Percentiles rank a stretch among this genome's conserved stretches.
phyloP scores from a whole-genome alignment of 2,797 vertebrate genomes.

The Graptemys geographica region DNA sequence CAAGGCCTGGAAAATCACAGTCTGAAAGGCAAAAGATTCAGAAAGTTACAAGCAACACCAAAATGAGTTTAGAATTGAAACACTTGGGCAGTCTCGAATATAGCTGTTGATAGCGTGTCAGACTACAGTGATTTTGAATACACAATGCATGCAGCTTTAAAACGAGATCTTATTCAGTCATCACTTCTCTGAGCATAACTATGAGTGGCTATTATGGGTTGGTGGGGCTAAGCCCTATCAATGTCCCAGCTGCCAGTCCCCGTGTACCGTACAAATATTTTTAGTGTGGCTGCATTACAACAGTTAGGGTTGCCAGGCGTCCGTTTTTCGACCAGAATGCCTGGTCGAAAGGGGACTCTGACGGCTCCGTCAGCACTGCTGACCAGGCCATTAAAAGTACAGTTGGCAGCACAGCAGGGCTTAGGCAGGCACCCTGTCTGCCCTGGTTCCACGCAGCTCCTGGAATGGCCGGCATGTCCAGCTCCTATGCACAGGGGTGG shows the following conservation, averaged over 20 bases:
- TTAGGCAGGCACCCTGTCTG: too few species aligned
- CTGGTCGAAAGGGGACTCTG: too few species aligned
- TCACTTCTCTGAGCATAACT: background rate
- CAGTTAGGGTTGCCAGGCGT: too few species aligned
- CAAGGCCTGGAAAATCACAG: accelerated
- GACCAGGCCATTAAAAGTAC: too few species aligned
- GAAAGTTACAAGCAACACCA: background rate
- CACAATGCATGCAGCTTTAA: background rate
- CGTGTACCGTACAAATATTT: background rate
- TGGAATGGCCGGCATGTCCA: too few species aligned
- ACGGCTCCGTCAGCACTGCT: too few species aligned
- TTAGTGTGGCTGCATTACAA: background rate
- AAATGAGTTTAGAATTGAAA: background rate
- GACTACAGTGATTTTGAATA: background rate
- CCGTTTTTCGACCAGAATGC: too few species aligned
- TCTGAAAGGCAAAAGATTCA: background rate
- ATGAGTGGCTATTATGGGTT: background rate
- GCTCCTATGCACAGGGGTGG: too few species aligned
- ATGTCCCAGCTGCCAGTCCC: background rate
- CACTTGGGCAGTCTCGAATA: background rate
- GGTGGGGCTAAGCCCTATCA: background rate
- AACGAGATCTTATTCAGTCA: background rate
- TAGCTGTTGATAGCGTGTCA: background rate
- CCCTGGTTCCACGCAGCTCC: too few species aligned
- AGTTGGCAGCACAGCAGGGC: too few species aligned